Conservation (phyloP, 1,140 invertebrate species). For the Theocolax elegans region DNA sequence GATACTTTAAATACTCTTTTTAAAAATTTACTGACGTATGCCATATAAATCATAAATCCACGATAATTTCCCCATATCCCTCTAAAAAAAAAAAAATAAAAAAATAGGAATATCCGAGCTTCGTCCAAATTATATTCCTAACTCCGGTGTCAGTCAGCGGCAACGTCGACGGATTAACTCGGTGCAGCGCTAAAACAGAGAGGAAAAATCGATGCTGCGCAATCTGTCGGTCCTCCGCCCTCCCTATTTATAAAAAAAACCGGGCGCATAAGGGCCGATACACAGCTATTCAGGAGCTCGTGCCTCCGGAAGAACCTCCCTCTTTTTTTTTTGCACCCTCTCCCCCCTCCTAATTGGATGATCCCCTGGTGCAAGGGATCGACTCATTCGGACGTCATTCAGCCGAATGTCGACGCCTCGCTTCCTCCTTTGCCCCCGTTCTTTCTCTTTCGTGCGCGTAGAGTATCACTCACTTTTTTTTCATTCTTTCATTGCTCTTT, state of each 20-base stretch:
- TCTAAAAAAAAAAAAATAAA: too few species aligned
- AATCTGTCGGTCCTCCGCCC: slow-evolving; percentile 42
- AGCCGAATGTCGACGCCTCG: background rate
- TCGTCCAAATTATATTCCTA: too few species aligned
- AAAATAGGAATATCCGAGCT: too few species aligned
- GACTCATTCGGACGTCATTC: slow-evolving; percentile 34
- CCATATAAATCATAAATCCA: too few species aligned
- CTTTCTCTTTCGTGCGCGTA: background rate
- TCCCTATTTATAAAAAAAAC: slow-evolving; percentile 18
- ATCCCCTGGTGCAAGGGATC: background rate
- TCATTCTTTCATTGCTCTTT: too few species aligned
- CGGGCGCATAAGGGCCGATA: background rate
- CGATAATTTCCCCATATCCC: too few species aligned
- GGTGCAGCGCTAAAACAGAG: background rate
- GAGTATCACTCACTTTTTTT: too few species aligned
- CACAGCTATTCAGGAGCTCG: background rate
- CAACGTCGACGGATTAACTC: too few species aligned
- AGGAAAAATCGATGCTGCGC: slow-evolving; percentile 49
- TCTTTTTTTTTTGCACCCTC: background rate
- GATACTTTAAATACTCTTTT: too few species aligned
- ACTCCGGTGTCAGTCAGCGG: too few species aligned
- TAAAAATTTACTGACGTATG: too few species aligned
- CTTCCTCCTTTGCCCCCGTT: background rate
- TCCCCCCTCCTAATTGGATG: slow-evolving; percentile 29
- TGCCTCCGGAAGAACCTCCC: background rate